Conservation (phyloP, 2,113 vertebrate species). For the Elgaria multicarinata region DNA sequence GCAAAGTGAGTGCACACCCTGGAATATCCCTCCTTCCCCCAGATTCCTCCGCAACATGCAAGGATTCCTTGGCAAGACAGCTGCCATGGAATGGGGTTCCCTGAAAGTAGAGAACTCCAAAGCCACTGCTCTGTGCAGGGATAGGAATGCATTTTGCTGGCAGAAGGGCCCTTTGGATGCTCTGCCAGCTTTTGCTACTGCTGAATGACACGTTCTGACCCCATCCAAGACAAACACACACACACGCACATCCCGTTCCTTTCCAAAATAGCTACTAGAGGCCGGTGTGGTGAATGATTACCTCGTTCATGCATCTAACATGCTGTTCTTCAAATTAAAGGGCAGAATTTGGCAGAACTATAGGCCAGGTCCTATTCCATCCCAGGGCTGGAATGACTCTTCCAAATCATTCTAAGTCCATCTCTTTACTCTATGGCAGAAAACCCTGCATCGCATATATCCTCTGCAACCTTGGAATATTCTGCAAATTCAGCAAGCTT, state of each 20-base stretch:
- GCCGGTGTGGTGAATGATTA: neutral
- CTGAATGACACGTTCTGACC: neutral
- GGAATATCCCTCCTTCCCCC: neutral
- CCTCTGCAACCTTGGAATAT: neutral
- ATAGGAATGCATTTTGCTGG: neutral
- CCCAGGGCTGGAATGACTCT: neutral
- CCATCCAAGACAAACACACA: neutral
- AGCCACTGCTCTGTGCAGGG: neutral
- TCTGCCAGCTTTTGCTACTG: neutral
- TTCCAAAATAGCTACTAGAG: conserved; percentile 16
- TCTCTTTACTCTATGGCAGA: neutral
- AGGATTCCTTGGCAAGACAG: neutral
- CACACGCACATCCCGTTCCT: neutral
- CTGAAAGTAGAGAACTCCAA: neutral
- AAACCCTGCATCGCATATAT: neutral
- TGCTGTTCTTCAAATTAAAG: conserved; percentile 1
- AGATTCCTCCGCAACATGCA: neutral
- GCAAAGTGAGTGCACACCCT: neutral
- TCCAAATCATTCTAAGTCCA: neutral
- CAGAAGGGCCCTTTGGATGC: neutral
- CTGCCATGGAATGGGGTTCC: too few species aligned
- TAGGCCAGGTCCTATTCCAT: neutral
- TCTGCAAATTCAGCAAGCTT: neutral
- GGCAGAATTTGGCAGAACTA: conserved; percentile 1
- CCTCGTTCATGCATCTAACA: neutral